Evolutionary conservation across 2,113 vertebrate genomes (phyloP).

Genomic region (Toxotes chatareus): DNA sequence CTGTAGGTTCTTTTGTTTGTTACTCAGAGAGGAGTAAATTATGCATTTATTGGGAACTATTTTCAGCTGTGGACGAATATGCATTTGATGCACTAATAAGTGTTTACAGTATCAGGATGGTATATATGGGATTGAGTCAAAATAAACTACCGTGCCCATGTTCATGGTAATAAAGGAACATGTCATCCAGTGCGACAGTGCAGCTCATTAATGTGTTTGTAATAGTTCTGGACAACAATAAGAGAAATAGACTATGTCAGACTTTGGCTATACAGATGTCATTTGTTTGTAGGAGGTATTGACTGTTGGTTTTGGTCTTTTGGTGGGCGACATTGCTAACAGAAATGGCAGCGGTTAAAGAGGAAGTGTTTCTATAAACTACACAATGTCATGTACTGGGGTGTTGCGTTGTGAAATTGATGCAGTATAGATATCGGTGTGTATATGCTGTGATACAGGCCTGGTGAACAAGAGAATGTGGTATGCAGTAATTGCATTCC

Average conservation of each 20-base stretch:
- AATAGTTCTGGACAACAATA: conserved; percentile 6
- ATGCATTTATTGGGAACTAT: too few species aligned
- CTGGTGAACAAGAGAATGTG: not conserved
- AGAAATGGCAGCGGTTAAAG: not conserved
- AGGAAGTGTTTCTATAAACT: not conserved
- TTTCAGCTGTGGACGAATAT: too few species aligned
- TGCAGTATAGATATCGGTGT: not conserved
- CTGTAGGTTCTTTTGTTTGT: too few species aligned
- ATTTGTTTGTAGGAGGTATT: not conserved
- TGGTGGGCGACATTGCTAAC: not conserved
- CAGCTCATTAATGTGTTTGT: not conserved
- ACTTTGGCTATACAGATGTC: not conserved
- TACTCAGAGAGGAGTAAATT: not conserved
- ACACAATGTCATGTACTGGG: not conserved
- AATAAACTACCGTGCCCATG: not conserved
- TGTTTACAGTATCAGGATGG: not conserved
- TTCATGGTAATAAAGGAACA: not conserved
- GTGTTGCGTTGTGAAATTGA: not conserved
- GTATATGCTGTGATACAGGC: not conserved
- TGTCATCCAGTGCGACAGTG: not conserved
- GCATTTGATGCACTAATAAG: too few species aligned
- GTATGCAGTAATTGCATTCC: not conserved
- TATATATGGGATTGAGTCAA: not conserved
- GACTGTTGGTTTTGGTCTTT: not conserved
- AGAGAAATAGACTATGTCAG: not conserved